Conservation (phyloP, 1,140 invertebrate species). For the Brevipalpus yothersi region DNA sequence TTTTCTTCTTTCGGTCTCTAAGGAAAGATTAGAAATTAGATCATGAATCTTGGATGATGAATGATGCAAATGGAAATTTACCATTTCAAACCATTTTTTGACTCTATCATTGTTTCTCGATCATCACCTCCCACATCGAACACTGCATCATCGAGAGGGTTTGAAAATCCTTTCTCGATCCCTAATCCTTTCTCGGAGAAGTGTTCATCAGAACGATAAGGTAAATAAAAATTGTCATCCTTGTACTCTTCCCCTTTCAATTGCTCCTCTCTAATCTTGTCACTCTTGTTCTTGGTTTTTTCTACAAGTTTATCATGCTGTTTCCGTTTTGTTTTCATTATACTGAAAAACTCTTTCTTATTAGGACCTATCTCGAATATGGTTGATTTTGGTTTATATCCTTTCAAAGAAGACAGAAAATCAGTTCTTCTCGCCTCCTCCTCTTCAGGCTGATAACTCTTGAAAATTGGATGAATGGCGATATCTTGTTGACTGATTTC, state of each 20-base stretch:
- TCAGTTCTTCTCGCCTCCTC: conserved; percentile 13
- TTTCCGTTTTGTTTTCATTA: conserved; percentile 29
- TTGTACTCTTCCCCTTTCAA: conserved; percentile 17
- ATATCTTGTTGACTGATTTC: conserved; percentile 26
- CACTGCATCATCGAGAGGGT: conserved; percentile 39
- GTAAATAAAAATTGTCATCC: conserved; percentile 57
- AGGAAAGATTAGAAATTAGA: neutral
- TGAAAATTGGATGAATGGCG: conserved; percentile 33
- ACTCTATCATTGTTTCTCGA: conserved; percentile 32
- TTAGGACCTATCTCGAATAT: conserved; percentile 75
- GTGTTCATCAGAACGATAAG: conserved; percentile 55
- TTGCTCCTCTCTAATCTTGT: conserved; percentile 2
- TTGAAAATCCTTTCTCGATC: conserved; percentile 36
- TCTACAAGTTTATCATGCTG: conserved; percentile 18
- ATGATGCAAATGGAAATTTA: neutral
- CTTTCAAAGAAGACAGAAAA: conserved; percentile 48
- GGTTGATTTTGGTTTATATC: conserved; percentile 62
- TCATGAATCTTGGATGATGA: too few relatives aligned
- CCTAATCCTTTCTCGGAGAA: conserved; percentile 64
- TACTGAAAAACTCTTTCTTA: conserved; percentile 28
- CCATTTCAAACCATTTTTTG: conserved; percentile 3
- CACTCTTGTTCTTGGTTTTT: conserved; percentile 18
- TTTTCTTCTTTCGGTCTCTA: conserved; percentile 69
- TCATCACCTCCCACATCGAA: conserved; percentile 58
- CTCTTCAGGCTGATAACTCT: conserved; percentile 3